phyloP scores from a whole-genome alignment of 2,888 invertebrate genomes.

The Drosophila prostipennis region DNA sequence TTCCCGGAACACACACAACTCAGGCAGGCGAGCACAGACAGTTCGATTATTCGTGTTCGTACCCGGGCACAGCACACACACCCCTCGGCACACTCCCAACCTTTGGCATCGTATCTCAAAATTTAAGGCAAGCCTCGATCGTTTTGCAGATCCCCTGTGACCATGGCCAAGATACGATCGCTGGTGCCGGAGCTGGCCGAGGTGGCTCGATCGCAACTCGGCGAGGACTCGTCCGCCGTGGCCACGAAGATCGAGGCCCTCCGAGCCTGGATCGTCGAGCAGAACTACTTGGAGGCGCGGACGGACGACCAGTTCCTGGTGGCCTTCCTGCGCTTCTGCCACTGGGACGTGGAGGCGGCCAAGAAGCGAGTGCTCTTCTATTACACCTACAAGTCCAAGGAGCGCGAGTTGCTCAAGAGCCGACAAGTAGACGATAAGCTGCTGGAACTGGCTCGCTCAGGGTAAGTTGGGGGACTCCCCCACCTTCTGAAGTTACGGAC shows the following conservation, averaged over 20 bases:
- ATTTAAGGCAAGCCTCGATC: constrained; percentile 48
- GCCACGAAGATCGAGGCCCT: constrained; percentile 83
- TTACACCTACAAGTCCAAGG: constrained; percentile 84
- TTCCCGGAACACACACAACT: not conserved
- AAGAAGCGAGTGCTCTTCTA: constrained; percentile 86
- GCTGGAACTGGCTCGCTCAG: constrained; percentile 72
- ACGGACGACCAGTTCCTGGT: constrained; percentile 85
- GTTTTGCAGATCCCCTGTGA: constrained; percentile 22
- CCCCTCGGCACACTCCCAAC: constrained; percentile 11
- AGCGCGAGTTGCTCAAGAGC: constrained; percentile 85
- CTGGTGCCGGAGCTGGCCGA: constrained; percentile 77
- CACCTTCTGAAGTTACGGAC: too few relatives aligned
- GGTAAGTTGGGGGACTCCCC: constrained; percentile 62
- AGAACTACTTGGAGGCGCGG: constrained; percentile 84
- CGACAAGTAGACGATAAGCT: constrained; percentile 77
- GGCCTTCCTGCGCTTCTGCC: constrained; percentile 85
- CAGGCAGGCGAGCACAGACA: constrained; percentile 51
- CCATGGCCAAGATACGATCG: constrained; percentile 75
- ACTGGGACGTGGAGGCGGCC: constrained; percentile 85
- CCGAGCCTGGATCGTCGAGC: constrained; percentile 85
- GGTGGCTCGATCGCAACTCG: constrained; percentile 84
- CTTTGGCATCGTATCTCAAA: constrained; percentile 20
- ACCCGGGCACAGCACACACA: constrained; percentile 43
- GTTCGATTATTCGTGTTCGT: constrained; percentile 58
- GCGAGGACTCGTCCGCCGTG: constrained; percentile 84